Conservation (phyloP, 2,888 invertebrate genomes). For the Diarsia dahlii region DNA sequence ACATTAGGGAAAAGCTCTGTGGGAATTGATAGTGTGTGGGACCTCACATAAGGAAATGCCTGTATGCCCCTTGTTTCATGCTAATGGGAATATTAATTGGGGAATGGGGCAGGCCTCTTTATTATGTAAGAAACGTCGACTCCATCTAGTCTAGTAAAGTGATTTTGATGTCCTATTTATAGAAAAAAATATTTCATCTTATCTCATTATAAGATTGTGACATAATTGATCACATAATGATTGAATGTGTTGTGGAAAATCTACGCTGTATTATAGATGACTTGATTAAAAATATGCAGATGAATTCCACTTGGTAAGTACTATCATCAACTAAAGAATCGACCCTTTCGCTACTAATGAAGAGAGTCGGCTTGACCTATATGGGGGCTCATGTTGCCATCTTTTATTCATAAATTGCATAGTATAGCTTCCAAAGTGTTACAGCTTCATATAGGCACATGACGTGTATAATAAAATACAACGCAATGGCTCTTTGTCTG, state of each 20-base stretch:
- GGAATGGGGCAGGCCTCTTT: neutral
- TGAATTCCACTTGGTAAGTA: neutral
- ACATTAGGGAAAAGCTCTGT: conserved; percentile 47
- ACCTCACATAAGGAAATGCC: conserved; percentile 2
- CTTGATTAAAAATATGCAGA: neutral
- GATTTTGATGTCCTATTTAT: neutral
- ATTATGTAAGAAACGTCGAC: neutral
- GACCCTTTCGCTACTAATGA: conserved; percentile 37
- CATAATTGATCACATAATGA: neutral
- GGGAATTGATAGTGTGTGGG: conserved; percentile 34
- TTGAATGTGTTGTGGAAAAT: neutral
- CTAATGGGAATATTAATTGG: conserved; percentile 17
- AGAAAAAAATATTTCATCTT: neutral
- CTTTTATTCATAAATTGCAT: conserved; percentile 47
- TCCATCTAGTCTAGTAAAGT: neutral
- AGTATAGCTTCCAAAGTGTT: conserved; percentile 17
- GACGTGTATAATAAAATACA: conserved; percentile 16
- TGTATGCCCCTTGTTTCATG: neutral
- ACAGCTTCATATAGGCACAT: conserved; percentile 5
- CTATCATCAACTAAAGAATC: conserved; percentile 22
- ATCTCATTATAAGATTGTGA: neutral
- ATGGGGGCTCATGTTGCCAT: conserved; percentile 26
- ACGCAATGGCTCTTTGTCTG: conserved; percentile 15
- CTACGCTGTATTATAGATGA: neutral
- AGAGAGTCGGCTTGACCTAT: conserved; percentile 39